Evolutionary conservation across 2,113 vertebrate species (phyloP).

Genomic region (Osmerus mordax): DNA sequence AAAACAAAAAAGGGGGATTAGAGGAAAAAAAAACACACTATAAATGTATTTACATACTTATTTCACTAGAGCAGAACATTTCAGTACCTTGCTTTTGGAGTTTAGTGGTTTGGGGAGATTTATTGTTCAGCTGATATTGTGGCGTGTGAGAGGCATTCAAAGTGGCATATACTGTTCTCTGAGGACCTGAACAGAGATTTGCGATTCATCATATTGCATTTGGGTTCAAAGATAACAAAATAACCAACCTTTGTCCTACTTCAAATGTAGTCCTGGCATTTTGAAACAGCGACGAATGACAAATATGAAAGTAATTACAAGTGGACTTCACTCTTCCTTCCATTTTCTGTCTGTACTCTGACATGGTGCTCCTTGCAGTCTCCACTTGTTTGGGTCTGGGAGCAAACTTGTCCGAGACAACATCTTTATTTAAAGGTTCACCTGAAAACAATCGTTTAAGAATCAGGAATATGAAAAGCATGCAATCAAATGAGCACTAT

Average conservation of each 20-base stretch:
- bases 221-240: no score
- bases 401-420: not conserved
- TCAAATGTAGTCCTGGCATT: no score
- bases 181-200: no score
- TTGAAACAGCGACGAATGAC: no score
- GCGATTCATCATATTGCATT: no score
- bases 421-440: conserved; percentile 18
- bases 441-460: conserved; percentile 34
- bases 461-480: not conserved
- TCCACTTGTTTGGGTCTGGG: not conserved
- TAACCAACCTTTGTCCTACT: no score
- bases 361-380: conserved; percentile 19
- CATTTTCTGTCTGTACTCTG: conserved; percentile 41
- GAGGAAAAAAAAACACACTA: not conserved
- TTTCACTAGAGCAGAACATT: not conserved
- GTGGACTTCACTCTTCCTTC: conserved; percentile 7
- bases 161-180: not conserved
- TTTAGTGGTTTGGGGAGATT: not conserved
- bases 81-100: conserved; percentile 46
- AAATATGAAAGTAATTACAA: conserved; percentile 30
- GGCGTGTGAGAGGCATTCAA: not conserved
- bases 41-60: not conserved
- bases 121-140: conserved; percentile 21
- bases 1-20: not conserved
- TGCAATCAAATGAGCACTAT: no score